phyloP scores from a whole-genome alignment of 1,140 invertebrate genomes.

The Latrodectus geometricus region DNA sequence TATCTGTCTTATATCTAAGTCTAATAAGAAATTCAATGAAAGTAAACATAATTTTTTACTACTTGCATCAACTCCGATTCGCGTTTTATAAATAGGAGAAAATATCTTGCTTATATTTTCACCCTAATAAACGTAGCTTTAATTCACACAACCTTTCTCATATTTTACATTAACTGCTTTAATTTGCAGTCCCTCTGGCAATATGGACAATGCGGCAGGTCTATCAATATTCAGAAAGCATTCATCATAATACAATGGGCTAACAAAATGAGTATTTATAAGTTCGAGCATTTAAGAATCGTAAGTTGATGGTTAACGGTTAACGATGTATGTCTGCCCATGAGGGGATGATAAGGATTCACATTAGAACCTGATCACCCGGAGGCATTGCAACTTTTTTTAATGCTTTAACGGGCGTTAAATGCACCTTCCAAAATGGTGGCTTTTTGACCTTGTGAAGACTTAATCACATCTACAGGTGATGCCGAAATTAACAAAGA shows the following conservation, averaged over 20 bases:
- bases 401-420: not conserved
- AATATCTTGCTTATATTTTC: too few species aligned
- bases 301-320: conserved; percentile 19
- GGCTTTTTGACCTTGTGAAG: not conserved
- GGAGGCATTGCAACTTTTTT: not conserved
- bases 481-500: not conserved
- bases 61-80: too few species aligned
- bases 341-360: not conserved
- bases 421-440: not conserved
- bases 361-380: conserved; percentile 30
- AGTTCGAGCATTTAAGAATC: not conserved
- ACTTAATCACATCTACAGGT: not conserved
- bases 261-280: not conserved
- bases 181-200: not conserved
- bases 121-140: too few species aligned
- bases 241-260: not conserved
- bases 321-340: conserved; percentile 23
- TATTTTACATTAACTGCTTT: too few species aligned
- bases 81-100: too few species aligned
- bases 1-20: too few species aligned
- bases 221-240: not conserved
- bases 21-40: too few species aligned
- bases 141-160: too few species aligned
- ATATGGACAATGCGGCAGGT: not conserved
- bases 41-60: too few species aligned